Base-by-base conservation (phyloP, 1,140 invertebrate species). In the Drosophila miranda region DNA sequence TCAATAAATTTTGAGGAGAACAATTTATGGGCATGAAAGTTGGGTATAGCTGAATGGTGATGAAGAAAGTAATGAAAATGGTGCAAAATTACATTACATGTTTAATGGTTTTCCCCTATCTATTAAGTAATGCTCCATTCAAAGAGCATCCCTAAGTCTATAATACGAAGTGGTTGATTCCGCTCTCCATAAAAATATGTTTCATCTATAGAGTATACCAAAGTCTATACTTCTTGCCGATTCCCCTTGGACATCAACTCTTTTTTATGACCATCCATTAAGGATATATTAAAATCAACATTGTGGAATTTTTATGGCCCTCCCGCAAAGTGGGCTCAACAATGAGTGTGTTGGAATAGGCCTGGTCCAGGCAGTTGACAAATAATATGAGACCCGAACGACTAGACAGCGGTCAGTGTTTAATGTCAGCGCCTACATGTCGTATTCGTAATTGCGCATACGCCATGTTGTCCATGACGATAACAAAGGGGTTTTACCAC, bases 281-380 rank as follows among this genome's bases (percentile, higher is more conserved):
- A 73, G 73, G 63, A 54, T 61, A 69, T 81, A 81, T 81, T 80
- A 81, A 80, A 82, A 77, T 77, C 73, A 81, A 58, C 78, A 77
- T 60, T 61, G 59, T 63, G 78, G 78, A 81, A 82, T 82, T 81
- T 82, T 82, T 81, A 82, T 62, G 78, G 52, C 52, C 34, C n/a
- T 23, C 52, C 41, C 42, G 45, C 60, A 57, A 57, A 73, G 62
- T 61, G 49, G 68, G 58, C 68, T 21, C n/a, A 41, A 63, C 52
- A 73, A 60, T 63, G 28, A 59, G 42, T 43, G 38, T 42, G 45
- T 46, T 44, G 45, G 5, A n/a, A 38, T 38, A 38, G 11, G 42
- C n/a, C 56, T 43, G 16, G 16, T 28, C 45, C 16, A 16, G 16
- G 16, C 48, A 51, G 56, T 44, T 48, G 38, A 46, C 48, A 59